phyloP scores from a whole-genome alignment of 2,113 vertebrate species.

The Lophochroa leadbeateri region DNA sequence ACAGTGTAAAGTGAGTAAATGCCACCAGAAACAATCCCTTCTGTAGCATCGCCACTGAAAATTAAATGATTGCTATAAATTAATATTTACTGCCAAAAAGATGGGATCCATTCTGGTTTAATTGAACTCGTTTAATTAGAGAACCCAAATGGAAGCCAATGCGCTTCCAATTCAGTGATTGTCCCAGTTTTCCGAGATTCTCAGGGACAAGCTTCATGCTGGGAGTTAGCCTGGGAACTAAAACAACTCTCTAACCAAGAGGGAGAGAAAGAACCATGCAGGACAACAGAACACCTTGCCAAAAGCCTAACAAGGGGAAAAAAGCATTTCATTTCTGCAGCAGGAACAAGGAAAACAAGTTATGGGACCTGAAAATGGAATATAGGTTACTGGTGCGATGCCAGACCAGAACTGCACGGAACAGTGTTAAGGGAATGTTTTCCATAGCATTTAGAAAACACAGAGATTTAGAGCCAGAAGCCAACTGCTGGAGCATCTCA shows the following conservation, averaged over 20 bases:
- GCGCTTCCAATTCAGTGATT: constrained; percentile 20
- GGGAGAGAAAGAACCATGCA: neutral
- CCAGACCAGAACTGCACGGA: neutral
- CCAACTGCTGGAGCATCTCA: neutral
- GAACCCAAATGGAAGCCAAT: constrained; percentile 6
- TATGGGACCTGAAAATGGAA: neutral
- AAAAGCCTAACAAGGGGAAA: neutral
- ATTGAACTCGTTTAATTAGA: constrained; percentile 35
- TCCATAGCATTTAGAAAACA: neutral
- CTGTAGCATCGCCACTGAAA: neutral
- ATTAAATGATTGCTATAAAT: neutral
- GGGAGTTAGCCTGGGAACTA: neutral
- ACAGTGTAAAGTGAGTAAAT: neutral
- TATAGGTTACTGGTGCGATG: neutral
- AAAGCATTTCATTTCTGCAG: neutral
- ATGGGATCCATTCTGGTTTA: neutral
- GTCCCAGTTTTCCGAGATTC: neutral
- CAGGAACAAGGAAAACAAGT: neutral
- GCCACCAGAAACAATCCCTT: neutral
- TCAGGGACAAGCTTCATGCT: neutral
- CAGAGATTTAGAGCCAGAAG: neutral
- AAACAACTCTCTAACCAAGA: neutral
- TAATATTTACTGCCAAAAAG: constrained; percentile 20
- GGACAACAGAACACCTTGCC: neutral
- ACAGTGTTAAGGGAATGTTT: neutral